Conservation (phyloP, 2,113 vertebrate species). For the Tetrao urogallus region DNA sequence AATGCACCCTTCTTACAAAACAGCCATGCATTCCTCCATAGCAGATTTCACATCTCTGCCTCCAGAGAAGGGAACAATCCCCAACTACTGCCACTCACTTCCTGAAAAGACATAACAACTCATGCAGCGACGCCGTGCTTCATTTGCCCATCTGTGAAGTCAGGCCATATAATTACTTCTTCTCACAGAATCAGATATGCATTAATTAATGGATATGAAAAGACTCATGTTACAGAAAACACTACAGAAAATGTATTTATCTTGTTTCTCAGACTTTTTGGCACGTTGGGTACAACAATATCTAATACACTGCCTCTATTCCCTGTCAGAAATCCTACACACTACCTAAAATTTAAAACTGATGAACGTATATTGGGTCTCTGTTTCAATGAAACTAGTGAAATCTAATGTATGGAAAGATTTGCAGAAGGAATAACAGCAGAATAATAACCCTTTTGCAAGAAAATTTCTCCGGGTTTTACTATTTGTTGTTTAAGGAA, state of each 20-base stretch:
- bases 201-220: background rate
- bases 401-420: background rate
- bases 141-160: background rate
- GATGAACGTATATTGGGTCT: background rate
- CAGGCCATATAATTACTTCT: background rate
- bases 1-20: background rate
- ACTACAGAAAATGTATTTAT: background rate
- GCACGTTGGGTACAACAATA: background rate
- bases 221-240: background rate
- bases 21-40: background rate
- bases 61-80: background rate
- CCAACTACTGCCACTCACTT: background rate
- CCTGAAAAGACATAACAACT: background rate
- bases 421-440: background rate
- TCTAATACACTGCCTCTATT: too few species aligned
- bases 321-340: background rate
- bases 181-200: background rate
- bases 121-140: rapidly evolving
- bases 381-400: background rate
- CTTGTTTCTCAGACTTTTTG: background rate
- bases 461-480: background rate
- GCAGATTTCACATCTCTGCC: background rate
- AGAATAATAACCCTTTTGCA: background rate
- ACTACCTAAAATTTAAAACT: background rate
- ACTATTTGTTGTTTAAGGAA: background rate